A percentile compares a stretch with the other conserved stretches of the same genome.
Evolutionary conservation across 92 coral and sea anemone genomes (phyloP).

Genomic region (Anthopleura xanthogrammica): DNA sequence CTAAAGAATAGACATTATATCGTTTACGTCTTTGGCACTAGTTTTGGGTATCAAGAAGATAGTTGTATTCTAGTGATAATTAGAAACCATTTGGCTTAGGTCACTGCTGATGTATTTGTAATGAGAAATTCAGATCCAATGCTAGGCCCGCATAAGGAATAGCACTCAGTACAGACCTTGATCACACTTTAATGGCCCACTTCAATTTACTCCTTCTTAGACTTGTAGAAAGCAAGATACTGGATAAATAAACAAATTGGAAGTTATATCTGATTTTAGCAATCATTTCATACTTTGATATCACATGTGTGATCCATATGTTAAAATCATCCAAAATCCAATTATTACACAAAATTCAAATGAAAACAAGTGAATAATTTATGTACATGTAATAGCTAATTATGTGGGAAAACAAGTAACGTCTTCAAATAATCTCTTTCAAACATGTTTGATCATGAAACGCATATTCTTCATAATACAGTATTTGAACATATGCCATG

Average conservation of each 20-base stretch:
- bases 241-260: background rate
- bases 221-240: background rate
- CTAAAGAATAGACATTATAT: background rate
- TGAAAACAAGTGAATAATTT: background rate
- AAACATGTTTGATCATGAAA: constrained; percentile 10
- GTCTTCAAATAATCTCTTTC: background rate
- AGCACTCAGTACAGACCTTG: background rate
- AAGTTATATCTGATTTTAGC: background rate
- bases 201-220: background rate
- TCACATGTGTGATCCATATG: background rate
- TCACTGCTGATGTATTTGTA: background rate
- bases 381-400: constrained; percentile 5
- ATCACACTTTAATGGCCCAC: background rate
- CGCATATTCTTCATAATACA: background rate
- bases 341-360: background rate
- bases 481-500: background rate
- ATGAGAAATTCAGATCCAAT: background rate
- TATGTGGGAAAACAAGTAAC: background rate
- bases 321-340: background rate
- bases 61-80: background rate
- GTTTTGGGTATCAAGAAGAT: background rate
- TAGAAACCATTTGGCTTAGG: constrained; percentile 1
- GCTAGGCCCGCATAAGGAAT: background rate
- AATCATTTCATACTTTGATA: background rate
- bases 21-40: background rate